Conservation (phyloP, 2,113 vertebrate genomes). For the Gymnarchus niloticus region DNA sequence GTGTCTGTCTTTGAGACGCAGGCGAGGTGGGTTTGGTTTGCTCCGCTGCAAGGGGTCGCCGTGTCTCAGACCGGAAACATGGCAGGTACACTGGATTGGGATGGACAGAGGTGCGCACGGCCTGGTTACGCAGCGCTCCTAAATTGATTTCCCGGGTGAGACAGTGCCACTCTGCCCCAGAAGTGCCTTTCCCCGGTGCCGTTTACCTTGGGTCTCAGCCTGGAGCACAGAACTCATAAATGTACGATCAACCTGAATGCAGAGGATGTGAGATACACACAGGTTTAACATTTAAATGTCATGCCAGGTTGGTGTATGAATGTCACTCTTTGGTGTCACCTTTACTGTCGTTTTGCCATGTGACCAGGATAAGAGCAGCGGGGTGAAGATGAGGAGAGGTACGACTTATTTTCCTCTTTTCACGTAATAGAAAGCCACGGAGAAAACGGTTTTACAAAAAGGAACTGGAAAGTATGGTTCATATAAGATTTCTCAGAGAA, state of each 20-base stretch:
- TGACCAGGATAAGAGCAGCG: not conserved
- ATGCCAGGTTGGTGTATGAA: not conserved
- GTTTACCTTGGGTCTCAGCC: slow-evolving; percentile 28
- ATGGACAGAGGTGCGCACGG: no score
- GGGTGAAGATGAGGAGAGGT: slow-evolving; percentile 9
- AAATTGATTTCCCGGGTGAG: slow-evolving; percentile 32
- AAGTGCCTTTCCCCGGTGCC: slow-evolving; percentile 55
- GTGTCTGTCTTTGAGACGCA: slow-evolving; percentile 39
- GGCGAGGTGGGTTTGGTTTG: slow-evolving; percentile 58
- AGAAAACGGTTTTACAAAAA: not conserved
- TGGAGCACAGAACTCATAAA: slow-evolving; percentile 32
- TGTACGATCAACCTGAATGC: not conserved
- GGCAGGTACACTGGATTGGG: no score
- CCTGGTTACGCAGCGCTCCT: no score
- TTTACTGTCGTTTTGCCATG: not conserved
- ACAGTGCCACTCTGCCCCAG: slow-evolving; percentile 43
- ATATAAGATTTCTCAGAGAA: slow-evolving; percentile 24
- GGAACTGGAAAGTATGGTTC: slow-evolving; percentile 7
- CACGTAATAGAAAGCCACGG: not conserved
- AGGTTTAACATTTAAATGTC: slow-evolving; percentile 24
- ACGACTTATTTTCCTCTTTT: not conserved
- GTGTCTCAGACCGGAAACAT: not conserved
- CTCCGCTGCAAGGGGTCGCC: slow-evolving; percentile 32
- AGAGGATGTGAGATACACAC: not conserved
- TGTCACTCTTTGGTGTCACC: slow-evolving; percentile 1